These are phyloP conservation scores for Metaphire vulgaris DNA, from an alignment of 1,140 invertebrate species.

Conservation along the genomic window DNA sequence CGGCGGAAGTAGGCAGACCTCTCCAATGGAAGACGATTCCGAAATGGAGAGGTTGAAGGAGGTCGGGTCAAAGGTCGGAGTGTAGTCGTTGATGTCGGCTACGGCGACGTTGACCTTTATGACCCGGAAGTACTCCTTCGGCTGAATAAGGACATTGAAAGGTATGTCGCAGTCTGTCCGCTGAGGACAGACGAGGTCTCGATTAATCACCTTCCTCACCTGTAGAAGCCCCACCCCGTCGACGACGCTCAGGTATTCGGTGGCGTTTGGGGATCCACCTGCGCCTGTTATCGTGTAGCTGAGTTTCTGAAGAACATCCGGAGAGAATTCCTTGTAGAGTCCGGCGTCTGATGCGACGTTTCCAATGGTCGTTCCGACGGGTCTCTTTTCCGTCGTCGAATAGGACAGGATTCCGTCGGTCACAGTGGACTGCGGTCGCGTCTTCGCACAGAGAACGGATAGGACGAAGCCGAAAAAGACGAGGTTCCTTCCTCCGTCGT, in stretches of 20 bases:
- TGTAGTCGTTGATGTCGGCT: conserved; percentile 25
- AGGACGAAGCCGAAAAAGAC: too few species aligned
- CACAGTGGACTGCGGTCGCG: background rate
- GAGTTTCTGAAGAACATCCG: too few species aligned
- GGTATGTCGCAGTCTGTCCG: background rate
- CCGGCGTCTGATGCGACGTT: background rate
- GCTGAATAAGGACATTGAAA: conserved; percentile 18
- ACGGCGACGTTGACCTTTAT: conserved; percentile 19
- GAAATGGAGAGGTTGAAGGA: conserved; percentile 1
- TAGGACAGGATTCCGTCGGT: conserved; percentile 7
- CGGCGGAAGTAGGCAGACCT: conserved; percentile 30
- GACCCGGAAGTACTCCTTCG: conserved; percentile 20
- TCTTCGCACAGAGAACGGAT: background rate
- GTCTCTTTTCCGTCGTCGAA: background rate
- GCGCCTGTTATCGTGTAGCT: background rate
- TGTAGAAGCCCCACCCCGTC: conserved; percentile 32
- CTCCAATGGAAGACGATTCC: conserved; percentile 17
- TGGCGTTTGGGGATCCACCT: background rate
- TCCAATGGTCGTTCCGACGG: background rate
- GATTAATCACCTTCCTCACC: conserved; percentile 15
- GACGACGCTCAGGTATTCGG: background rate
- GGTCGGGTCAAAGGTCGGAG: conserved; percentile 12
- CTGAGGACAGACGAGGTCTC: conserved; percentile 25
- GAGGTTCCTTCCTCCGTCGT: too few species aligned
- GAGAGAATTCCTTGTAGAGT: too few species aligned